Percentiles rank a stretch among this genome's conserved stretches.
phyloP scores from a whole-genome alignment of 2,797 vertebrate genomes.

The Hippocampus kuda region DNA sequence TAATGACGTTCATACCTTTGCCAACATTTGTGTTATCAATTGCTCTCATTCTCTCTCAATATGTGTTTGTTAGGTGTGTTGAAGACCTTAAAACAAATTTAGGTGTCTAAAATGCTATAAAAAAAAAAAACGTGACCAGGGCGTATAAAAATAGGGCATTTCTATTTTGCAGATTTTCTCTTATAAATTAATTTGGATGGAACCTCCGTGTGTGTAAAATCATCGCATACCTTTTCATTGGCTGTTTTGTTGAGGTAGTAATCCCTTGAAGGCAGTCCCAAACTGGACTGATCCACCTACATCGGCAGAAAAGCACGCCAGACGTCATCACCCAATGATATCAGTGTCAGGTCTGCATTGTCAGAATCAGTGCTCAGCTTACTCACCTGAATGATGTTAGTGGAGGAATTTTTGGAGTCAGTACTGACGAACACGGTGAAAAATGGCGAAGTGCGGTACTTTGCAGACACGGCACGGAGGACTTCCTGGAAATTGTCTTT shows the following conservation, averaged over 20 bases:
- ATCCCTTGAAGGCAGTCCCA: conserved; percentile 86
- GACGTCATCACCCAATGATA: not conserved
- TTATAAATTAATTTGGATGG: conserved; percentile 1
- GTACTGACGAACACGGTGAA: conserved; percentile 89
- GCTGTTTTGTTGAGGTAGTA: conserved; percentile 96
- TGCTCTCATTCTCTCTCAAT: too few relatives aligned
- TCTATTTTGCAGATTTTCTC: too few relatives aligned
- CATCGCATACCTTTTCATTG: conserved; percentile 79
- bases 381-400: conserved; percentile 91
- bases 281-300: conserved; percentile 88
- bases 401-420: conserved; percentile 93
- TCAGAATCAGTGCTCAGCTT: not conserved
- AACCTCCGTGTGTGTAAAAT: not conserved
- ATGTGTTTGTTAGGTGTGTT: too few relatives aligned
- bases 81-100: too few relatives aligned
- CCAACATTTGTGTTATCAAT: too few relatives aligned
- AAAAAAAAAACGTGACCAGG: not conserved
- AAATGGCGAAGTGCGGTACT: conserved; percentile 82
- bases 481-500: conserved; percentile 83
- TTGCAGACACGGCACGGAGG: conserved; percentile 76
- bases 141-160: not conserved
- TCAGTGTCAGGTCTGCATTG: not conserved
- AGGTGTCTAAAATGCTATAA: not conserved
- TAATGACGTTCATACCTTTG: too few relatives aligned
- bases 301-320: conserved; percentile 13